phyloP scores from a whole-genome alignment of 2,797 vertebrate species.

The Macropus fuliginosus region DNA sequence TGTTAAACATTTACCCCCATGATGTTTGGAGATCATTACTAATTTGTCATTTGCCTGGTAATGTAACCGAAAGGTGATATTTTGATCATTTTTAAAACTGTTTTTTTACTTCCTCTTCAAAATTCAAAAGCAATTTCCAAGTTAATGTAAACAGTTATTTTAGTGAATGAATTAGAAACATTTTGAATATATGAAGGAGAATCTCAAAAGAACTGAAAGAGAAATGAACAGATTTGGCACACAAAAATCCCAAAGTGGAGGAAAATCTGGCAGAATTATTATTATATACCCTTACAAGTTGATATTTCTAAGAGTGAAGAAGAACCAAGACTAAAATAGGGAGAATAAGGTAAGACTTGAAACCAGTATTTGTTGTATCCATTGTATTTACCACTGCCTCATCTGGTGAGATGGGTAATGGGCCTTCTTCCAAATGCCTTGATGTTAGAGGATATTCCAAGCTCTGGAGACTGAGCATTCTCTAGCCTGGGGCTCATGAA shows the following conservation, averaged over 20 bases:
- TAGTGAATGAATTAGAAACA: background rate
- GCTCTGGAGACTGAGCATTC: background rate
- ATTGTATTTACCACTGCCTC: background rate
- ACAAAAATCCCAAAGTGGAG: background rate
- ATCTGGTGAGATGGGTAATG: background rate
- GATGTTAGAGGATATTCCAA: background rate
- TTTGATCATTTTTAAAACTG: slow-evolving; percentile 36
- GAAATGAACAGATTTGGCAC: background rate
- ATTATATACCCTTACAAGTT: background rate
- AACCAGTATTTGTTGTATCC: background rate
- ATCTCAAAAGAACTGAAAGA: background rate
- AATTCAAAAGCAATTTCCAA: slow-evolving; percentile 28
- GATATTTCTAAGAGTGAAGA: too few relatives aligned
- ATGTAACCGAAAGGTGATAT: background rate
- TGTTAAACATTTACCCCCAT: background rate
- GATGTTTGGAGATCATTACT: background rate
- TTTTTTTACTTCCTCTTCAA: slow-evolving; percentile 7
- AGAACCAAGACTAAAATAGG: background rate
- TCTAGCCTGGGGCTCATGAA: background rate
- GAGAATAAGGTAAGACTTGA: background rate
- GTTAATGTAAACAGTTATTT: background rate
- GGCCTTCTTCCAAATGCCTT: background rate
- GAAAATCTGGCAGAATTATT: background rate
- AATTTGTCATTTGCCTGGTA: background rate
- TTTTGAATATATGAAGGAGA: background rate